Base-by-base conservation (phyloP, 2,797 vertebrate genomes). In the Gorsachius magnificus region DNA sequence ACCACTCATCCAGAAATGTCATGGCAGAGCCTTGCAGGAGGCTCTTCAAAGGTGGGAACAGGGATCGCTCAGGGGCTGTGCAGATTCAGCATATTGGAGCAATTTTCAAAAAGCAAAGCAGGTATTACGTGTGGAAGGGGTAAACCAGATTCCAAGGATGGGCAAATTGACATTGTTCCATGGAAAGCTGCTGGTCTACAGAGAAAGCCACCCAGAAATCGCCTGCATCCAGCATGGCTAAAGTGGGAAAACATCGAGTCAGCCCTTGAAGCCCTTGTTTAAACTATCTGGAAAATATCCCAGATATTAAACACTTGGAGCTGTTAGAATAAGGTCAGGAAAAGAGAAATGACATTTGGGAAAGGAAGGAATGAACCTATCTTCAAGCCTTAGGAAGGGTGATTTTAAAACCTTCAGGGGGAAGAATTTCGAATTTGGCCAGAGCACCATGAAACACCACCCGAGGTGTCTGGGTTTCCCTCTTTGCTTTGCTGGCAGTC, bases 281-380 rank as follows among this genome's bases (percentile, higher is more conserved):
- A 29, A 93, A 68, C 36, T 29, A 25, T 15, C 75, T 95, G 95
- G 90, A 90, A 94, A 82, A 92, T 25, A 74, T 79, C 78, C 83
- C 65, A 89, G 86, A 9, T 28, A 6, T 89, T n/a, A 82, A 96
- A 90, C 64, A 50, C 78, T 93, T 60, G 35, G 70, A 89, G 38
- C 54, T 83, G 35, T 72, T 66, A 72, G 74, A 87, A 65, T 71
- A 88, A 77, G 64, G 53, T 75, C 69, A 78, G 29, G 65, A 54
- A 50, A 82, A 94, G 70, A 82, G 46, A 65, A 96, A 92, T 60
- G 7, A 29, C 31, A n/a, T 31, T 57, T 65, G 51, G 46, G 66
- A 48, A 81, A 35, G 41, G 72, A 81, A 79, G 43, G 31, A 89
- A 76, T 13, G 54, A 90, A 28, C 13, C 58, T 80, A 95, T 64